Evolutionary conservation across 2,888 invertebrate genomes (phyloP).

Genomic region (Abrostola triplasia): DNA sequence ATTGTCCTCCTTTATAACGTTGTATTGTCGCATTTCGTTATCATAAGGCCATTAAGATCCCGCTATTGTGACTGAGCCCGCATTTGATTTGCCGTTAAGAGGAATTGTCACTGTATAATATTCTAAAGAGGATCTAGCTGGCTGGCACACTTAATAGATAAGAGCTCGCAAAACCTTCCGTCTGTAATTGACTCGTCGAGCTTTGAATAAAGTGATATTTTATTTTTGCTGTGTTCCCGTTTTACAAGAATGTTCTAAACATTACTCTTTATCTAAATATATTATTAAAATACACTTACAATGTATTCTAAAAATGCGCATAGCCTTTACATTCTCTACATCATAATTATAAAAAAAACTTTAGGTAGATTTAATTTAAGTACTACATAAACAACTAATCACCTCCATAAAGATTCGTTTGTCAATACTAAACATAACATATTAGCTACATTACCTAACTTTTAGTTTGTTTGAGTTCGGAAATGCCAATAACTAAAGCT

Average conservation of each 20-base stretch:
- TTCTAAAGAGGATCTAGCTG: slow-evolving; percentile 1
- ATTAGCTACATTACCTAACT: too few species aligned
- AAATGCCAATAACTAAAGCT: slow-evolving; percentile 12
- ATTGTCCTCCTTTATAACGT: background rate
- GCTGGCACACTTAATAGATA: slow-evolving; percentile 3
- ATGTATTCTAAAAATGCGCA: too few species aligned
- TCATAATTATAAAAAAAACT: too few species aligned
- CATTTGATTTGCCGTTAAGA: slow-evolving; percentile 3
- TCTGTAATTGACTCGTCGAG: slow-evolving; percentile 3
- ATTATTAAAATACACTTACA: too few species aligned
- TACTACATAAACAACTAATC: too few species aligned
- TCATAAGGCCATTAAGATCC: background rate
- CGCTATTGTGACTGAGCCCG: slow-evolving; percentile 2
- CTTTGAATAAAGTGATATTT: background rate
- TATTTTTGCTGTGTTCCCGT: background rate
- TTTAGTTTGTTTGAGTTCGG: too few species aligned
- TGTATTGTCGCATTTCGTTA: slow-evolving; percentile 4
- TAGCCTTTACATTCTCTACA: too few species aligned
- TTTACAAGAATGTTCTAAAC: too few species aligned
- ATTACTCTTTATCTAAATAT: too few species aligned
- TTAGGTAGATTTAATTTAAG: too few species aligned
- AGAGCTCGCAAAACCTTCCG: background rate
- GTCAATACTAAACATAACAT: too few species aligned
- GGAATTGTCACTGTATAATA: slow-evolving; percentile 5
- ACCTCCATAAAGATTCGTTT: too few species aligned